Percentiles rank a stretch among this genome's conserved stretches.
Conservation (phyloP, 2,888 invertebrate genomes). For the Thera obeliscata region DNA sequence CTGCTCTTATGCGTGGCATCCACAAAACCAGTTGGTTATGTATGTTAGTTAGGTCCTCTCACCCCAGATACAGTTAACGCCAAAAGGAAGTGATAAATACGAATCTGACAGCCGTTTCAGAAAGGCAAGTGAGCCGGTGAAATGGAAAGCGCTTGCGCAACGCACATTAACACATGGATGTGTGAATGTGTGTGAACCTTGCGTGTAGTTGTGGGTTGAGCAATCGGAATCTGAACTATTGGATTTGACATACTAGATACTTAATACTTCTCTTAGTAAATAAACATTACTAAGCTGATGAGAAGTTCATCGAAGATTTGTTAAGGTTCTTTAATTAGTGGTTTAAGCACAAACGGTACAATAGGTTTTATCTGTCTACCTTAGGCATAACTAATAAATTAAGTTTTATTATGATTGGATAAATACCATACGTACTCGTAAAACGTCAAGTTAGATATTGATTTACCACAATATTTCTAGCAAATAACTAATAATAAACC, state of each 20-base stretch:
- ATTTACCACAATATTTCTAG: not conserved
- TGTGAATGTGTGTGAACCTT: slow-evolving; percentile 40
- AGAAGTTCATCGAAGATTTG: not conserved
- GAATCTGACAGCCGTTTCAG: slow-evolving; percentile 33
- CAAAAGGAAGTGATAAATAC: slow-evolving; percentile 35
- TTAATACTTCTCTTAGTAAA: not conserved
- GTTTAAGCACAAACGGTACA: not conserved
- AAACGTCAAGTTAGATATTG: not conserved
- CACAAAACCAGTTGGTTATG: too few relatives aligned
- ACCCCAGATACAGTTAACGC: slow-evolving; percentile 31
- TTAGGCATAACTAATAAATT: not conserved
- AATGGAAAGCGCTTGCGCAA: slow-evolving; percentile 83
- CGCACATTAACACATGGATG: slow-evolving; percentile 35
- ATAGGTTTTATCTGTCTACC: not conserved
- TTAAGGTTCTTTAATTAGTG: not conserved
- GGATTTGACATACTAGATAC: slow-evolving; percentile 35
- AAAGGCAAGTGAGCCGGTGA: slow-evolving; percentile 56
- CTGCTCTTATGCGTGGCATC: too few relatives aligned
- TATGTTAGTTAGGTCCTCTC: not conserved
- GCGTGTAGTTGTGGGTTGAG: slow-evolving; percentile 47
- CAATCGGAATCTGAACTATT: slow-evolving; percentile 50
- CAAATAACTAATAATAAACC: slow-evolving; percentile 1
- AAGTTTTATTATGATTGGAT: not conserved
- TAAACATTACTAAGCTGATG: not conserved
- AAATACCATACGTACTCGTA: not conserved